Evolutionary conservation across 2,797 vertebrate genomes (phyloP).

Genomic region (Acipenser ruthenus): DNA sequence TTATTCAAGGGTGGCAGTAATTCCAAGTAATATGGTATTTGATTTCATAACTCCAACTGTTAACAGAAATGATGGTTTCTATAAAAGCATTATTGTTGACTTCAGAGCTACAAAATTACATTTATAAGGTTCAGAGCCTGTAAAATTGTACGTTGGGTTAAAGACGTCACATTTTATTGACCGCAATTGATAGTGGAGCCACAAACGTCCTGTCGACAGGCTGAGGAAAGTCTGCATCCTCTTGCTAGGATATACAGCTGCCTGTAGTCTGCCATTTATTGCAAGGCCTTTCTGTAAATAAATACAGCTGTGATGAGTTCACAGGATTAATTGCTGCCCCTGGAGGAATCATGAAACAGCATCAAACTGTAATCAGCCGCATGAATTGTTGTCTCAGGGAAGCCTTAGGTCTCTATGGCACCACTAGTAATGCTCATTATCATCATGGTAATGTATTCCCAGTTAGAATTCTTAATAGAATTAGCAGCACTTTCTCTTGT

Average conservation of each 20-base stretch:
- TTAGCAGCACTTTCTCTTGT: slow-evolving; percentile 27
- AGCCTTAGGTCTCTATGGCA: slow-evolving; percentile 29
- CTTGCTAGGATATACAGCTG: slow-evolving; percentile 32
- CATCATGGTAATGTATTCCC: slow-evolving; percentile 29
- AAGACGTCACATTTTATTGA: slow-evolving; percentile 26
- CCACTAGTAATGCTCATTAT: slow-evolving; percentile 25
- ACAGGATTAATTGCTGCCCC: slow-evolving; percentile 34
- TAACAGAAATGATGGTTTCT: neutral
- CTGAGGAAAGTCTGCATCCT: slow-evolving; percentile 17
- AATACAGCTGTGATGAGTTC: slow-evolving; percentile 31
- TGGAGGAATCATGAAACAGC: slow-evolving; percentile 27
- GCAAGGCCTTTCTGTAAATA: slow-evolving; percentile 32
- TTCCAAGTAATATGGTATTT: neutral
- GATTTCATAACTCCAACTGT: neutral
- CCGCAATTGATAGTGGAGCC: slow-evolving; percentile 25
- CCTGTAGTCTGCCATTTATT: slow-evolving; percentile 14
- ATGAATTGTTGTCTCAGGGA: slow-evolving; percentile 34
- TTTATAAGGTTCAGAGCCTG: slow-evolving; percentile 23
- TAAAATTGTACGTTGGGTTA: slow-evolving; percentile 19
- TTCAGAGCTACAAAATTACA: slow-evolving; percentile 3
- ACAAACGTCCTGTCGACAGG: slow-evolving; percentile 27
- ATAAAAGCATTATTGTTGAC: neutral
- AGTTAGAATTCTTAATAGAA: slow-evolving; percentile 27
- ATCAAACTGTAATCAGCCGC: slow-evolving; percentile 33
- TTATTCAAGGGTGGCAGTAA: too few species aligned